Conservation (phyloP, 2,797 vertebrate species). For the Poeciliopsis paucimaculata region DNA sequence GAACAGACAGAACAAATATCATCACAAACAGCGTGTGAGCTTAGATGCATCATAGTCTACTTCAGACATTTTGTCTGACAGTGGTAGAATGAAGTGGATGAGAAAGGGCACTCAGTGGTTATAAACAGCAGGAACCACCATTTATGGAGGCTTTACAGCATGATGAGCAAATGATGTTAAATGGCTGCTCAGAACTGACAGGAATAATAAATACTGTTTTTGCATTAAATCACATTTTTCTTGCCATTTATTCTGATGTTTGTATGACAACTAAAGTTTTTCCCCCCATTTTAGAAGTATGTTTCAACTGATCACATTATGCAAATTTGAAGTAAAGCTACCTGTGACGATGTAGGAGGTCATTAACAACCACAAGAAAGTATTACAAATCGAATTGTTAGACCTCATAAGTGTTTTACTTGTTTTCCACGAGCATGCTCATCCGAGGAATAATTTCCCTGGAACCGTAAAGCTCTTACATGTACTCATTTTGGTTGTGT, state of each 20-base stretch:
- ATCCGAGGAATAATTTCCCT: not conserved
- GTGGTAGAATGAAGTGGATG: not conserved
- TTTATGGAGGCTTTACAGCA: not conserved
- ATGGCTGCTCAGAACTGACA: not conserved
- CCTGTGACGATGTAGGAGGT: not conserved
- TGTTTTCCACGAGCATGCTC: not conserved
- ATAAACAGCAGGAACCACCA: not conserved
- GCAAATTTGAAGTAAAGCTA: not conserved
- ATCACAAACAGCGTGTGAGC: not conserved
- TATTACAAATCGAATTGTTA: not conserved
- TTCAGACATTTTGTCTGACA: constrained; percentile 3
- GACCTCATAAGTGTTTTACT: not conserved
- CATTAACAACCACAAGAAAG: constrained; percentile 1
- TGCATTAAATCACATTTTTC: not conserved
- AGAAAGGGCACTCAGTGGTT: not conserved
- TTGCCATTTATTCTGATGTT: not conserved
- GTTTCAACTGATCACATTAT: not conserved
- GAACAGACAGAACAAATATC: not conserved
- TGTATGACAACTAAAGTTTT: not conserved
- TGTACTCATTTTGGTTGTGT: not conserved
- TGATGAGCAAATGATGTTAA: not conserved
- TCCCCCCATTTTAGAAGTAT: not conserved
- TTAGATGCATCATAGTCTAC: not conserved
- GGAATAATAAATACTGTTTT: not conserved
- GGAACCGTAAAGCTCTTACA: not conserved